Base-by-base conservation (phyloP, 1,140 invertebrate species). In the Macrobrachium nipponense region DNA sequence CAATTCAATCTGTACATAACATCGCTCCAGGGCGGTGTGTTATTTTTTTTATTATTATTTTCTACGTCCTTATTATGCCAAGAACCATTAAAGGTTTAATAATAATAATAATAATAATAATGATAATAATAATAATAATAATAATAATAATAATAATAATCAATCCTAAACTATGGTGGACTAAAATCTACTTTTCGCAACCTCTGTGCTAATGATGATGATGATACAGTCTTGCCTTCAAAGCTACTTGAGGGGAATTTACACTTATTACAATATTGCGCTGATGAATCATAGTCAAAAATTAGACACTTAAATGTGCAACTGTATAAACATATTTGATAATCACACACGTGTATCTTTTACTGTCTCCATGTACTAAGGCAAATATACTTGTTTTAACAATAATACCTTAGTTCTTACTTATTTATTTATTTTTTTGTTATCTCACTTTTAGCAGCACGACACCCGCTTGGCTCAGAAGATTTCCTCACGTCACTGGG, bases 251-350 rank as follows among this genome's bases (percentile, higher is more conserved):
- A 86, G 44, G 64, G 76, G 73, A 79, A 80, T 86, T 77, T 86
- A 86, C 84, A 86, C 77, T 86, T 86, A 86, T 75, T 86, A 86
- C 84, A 79, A 86, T 86, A 86, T 86, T 86, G 84, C 84, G 84
- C 77, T 80, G 84, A 80, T 79, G 84, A 86, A 80, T 73, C 70
- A 73, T 86, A 86, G 80, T 86, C 77, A 86, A 86, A 80, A 86
- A 86, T 86, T 80, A 86, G 84, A 86, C 84, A 86, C 84, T 75
- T 86, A 86, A 86, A 86, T 80, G 84, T 80, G 84, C 27, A 86
- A 80, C 84, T 79, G 84, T 86, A 86, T 80, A 86, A 86, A 86
- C 84, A 86, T 80, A 86, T 59, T 79, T 61, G 78, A 86, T 86
- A 86, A 86, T 86, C 80, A 86, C 84, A 80, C 84, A 86, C 78